Conservation (phyloP, 2,113 vertebrate species). For the Mustelus asterias region DNA sequence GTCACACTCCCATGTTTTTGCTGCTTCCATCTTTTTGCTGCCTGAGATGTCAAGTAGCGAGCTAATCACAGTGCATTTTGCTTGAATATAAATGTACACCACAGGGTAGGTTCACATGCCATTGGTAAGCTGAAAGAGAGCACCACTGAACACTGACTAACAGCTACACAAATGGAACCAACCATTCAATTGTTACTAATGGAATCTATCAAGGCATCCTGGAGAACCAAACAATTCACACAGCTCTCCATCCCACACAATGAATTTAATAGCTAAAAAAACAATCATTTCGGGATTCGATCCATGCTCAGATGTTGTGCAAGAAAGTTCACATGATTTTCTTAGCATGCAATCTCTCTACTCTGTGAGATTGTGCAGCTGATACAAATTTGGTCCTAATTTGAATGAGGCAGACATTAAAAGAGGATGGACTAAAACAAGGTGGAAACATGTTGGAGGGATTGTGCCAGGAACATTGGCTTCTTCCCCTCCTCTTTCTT, state of each 20-base stretch:
- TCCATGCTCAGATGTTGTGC: background rate
- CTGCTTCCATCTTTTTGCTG: background rate
- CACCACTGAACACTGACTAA: background rate
- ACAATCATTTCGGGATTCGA: background rate
- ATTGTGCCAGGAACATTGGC: background rate
- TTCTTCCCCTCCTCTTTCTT: no score
- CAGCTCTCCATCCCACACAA: background rate
- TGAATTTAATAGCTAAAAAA: background rate
- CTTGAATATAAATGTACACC: background rate
- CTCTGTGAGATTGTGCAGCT: background rate
- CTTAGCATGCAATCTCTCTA: background rate
- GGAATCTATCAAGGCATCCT: background rate
- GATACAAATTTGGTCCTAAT: background rate
- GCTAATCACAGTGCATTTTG: background rate
- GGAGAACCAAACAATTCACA: background rate
- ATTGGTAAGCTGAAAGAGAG: background rate
- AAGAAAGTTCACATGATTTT: background rate
- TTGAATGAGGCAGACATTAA: background rate
- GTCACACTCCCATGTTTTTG: background rate
- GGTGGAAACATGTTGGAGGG: background rate
- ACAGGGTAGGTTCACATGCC: background rate
- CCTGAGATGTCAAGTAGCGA: background rate
- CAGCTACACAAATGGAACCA: background rate
- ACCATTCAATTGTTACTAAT: background rate
- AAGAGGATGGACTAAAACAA: background rate